These are phyloP conservation scores for Phyto melanocephala DNA, from an alignment of 2,888 invertebrate species.

Conservation along the genomic window DNA sequence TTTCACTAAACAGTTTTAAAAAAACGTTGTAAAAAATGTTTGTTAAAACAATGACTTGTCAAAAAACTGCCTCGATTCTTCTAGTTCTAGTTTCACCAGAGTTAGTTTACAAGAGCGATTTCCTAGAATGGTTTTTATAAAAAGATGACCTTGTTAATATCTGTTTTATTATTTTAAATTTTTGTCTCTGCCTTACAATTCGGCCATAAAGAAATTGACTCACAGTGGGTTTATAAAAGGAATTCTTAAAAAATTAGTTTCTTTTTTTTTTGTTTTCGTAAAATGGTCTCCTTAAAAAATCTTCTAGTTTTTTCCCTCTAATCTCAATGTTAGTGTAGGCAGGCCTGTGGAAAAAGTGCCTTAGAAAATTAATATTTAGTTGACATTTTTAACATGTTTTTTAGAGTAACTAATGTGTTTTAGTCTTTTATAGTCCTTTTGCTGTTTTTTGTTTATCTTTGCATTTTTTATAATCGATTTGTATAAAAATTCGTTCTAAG, in stretches of 20 bases:
- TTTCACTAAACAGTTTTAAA: constrained; percentile 40
- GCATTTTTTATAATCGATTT: constrained; percentile 26
- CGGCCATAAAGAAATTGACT: constrained; percentile 57
- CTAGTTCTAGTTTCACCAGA: constrained; percentile 62
- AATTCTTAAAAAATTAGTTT: constrained; percentile 46
- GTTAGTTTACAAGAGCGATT: constrained; percentile 63
- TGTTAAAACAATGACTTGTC: constrained; percentile 12
- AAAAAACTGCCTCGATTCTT: constrained; percentile 63
- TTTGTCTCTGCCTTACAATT: constrained; percentile 13
- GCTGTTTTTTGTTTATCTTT: constrained; percentile 21
- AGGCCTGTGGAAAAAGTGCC: background rate
- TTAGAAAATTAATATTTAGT: constrained; percentile 59
- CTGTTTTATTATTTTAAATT: constrained; percentile 37
- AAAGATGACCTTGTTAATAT: constrained; percentile 48
- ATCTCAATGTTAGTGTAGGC: constrained; percentile 6
- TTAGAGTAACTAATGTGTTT: constrained; percentile 40
- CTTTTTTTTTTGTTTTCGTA: background rate
- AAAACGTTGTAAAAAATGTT: constrained; percentile 39
- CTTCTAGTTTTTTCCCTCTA: background rate
- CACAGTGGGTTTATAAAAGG: constrained; percentile 58
- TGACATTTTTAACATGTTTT: constrained; percentile 37
- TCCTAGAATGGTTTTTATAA: constrained; percentile 39
- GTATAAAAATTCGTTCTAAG: no score
- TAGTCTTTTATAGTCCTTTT: constrained; percentile 14
- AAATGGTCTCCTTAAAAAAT: background rate